phyloP scores from a whole-genome alignment of 2,113 vertebrate species.

The Herpetotheres cachinnans region DNA sequence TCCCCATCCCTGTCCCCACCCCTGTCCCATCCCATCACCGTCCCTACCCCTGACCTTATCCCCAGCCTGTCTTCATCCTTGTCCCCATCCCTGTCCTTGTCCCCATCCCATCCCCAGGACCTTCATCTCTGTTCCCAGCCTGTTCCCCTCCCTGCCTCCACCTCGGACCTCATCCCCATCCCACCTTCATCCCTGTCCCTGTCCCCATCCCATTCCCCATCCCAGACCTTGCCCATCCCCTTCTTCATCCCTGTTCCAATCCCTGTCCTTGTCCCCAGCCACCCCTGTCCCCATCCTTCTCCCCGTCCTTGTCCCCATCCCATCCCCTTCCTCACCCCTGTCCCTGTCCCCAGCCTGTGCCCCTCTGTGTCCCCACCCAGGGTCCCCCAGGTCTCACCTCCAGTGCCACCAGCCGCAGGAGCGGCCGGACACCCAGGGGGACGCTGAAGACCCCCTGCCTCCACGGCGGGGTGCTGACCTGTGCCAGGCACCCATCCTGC shows the following conservation, averaged over 20 bases:
- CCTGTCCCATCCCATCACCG: neutral
- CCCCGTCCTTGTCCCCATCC: neutral
- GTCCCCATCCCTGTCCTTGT: neutral
- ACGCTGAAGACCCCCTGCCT: constrained; percentile 32
- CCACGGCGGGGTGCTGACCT: neutral
- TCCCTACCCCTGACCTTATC: too few species aligned
- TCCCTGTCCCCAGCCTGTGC: neutral
- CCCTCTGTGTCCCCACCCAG: neutral
- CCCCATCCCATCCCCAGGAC: too few species aligned
- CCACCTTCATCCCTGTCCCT: neutral
- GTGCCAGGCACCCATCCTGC: constrained; percentile 10
- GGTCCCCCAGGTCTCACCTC: constrained; percentile 51
- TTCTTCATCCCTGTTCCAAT: neutral
- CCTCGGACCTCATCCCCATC: too few species aligned
- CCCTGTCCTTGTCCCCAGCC: neutral
- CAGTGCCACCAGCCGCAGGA: constrained; percentile 50
- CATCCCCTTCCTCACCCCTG: accelerated
- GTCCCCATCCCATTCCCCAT: neutral
- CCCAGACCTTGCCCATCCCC: neutral
- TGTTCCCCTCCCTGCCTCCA: neutral
- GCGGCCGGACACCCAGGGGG: constrained; percentile 60
- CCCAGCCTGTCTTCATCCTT: too few species aligned
- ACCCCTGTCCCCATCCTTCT: too few species aligned
- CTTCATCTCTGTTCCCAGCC: neutral
- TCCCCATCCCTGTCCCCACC: neutral